Conservation (phyloP, 1,140 invertebrate species). For the Drosophila teissieri region DNA sequence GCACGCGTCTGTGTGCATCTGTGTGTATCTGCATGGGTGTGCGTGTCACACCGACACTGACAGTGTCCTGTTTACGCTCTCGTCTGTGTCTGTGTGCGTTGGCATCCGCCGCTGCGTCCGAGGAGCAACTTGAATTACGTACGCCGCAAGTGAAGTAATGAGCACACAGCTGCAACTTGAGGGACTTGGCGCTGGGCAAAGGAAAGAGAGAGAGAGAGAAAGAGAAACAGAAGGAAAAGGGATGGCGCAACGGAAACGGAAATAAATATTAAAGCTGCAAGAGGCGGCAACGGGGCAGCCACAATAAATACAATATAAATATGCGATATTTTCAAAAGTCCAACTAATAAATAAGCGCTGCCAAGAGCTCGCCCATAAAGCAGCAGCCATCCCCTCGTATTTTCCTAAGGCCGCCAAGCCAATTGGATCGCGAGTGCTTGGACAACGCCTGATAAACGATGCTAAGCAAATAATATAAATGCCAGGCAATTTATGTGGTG, state of each 20-base stretch:
- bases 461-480: conserved; percentile 75
- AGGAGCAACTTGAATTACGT: conserved; percentile 72
- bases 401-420: conserved; percentile 41
- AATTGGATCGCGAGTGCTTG: conserved; percentile 55
- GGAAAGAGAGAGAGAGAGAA: too few species aligned
- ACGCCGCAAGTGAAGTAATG: conserved; percentile 81
- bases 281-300: conserved; percentile 28
- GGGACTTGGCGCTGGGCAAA: conserved; percentile 34
- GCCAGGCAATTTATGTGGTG: conserved; percentile 76
- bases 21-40: background rate
- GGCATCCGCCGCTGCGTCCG: conserved; percentile 33
- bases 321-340: conserved; percentile 77
- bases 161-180: conserved; percentile 66
- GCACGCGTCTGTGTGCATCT: background rate
- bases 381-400: conserved; percentile 12
- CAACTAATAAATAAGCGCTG: conserved; percentile 72
- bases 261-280: conserved; percentile 78
- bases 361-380: conserved; percentile 60
- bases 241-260: conserved; percentile 51
- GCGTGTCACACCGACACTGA: background rate
- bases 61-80: conserved; percentile 9
- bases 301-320: conserved; percentile 70
- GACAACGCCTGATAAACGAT: conserved; percentile 70
- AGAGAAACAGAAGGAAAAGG: background rate
- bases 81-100: conserved; percentile 13